Conservation (phyloP, 2,113 vertebrate species). For the Trochalopteron elliotii region DNA sequence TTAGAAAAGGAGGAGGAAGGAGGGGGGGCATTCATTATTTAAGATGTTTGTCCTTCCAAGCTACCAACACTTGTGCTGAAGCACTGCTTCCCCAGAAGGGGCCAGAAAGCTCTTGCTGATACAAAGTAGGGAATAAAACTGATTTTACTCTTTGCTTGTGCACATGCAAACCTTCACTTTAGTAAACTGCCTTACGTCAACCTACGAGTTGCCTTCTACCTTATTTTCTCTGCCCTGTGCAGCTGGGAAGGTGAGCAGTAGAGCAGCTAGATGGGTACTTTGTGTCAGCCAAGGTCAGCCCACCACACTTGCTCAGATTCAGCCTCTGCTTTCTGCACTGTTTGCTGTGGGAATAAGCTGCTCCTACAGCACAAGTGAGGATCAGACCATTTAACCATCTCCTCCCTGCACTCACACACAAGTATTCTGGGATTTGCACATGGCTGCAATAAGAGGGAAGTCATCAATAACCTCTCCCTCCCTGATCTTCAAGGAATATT, state of each 20-base stretch:
- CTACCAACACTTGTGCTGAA: background rate
- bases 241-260: background rate
- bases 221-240: background rate
- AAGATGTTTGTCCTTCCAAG: background rate
- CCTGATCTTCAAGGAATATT: background rate
- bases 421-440: background rate
- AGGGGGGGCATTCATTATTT: background rate
- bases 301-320: background rate
- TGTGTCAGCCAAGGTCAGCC: background rate
- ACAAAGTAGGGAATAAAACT: background rate
- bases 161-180: background rate
- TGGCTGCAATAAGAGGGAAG: background rate
- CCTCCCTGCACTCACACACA: background rate
- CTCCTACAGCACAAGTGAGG: background rate
- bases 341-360: background rate
- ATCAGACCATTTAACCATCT: background rate
- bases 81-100: background rate
- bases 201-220: rapidly evolving
- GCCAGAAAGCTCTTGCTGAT: background rate
- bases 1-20: background rate
- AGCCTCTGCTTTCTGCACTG: background rate
- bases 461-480: constrained; percentile 1
- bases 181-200: background rate
- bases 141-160: background rate
- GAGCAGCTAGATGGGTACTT: background rate